Evolutionary conservation across 2,113 vertebrate species (phyloP).

Genomic region (Salvelinus sp.): DNA sequence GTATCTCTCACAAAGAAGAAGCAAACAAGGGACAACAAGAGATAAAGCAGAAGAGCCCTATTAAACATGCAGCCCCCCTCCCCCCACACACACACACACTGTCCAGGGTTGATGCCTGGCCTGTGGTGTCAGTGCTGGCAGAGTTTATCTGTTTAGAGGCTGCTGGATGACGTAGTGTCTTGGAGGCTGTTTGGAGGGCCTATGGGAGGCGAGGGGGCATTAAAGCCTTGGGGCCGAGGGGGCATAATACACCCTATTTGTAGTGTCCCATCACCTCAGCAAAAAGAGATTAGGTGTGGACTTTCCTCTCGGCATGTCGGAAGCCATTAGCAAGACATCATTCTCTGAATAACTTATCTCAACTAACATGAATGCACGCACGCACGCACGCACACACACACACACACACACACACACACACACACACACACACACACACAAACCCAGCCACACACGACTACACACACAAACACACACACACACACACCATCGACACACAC

Average conservation of each 20-base stretch:
- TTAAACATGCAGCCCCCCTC: not conserved
- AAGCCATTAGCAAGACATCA: conserved; percentile 49
- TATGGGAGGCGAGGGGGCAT: not conserved
- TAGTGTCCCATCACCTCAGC: not conserved
- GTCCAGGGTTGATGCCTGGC: too few relatives aligned
- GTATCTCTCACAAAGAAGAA: not conserved
- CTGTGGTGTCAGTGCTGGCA: too few relatives aligned
- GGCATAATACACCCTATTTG: not conserved
- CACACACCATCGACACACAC: conserved; percentile 15
- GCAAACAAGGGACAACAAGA: conserved; percentile 16
- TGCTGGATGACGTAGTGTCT: too few relatives aligned
- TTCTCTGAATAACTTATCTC: conserved; percentile 46
- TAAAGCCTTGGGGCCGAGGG: not conserved
- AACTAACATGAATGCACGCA: not conserved
- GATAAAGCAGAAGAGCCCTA: conserved; percentile 27
- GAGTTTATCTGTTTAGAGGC: too few relatives aligned
- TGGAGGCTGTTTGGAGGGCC: too few relatives aligned
- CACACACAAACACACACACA: conserved; percentile 23
- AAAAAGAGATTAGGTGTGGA: conserved; percentile 44
- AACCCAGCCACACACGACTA: too few relatives aligned
- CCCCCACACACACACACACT: too few relatives aligned
- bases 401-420: conserved; percentile 19
- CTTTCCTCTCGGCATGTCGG: conserved; percentile 38
- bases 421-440: conserved; percentile 16
- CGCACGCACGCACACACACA: conserved; percentile 10